phyloP scores from a whole-genome alignment of 2,888 invertebrate species.

The Phytoseiulus persimilis region DNA sequence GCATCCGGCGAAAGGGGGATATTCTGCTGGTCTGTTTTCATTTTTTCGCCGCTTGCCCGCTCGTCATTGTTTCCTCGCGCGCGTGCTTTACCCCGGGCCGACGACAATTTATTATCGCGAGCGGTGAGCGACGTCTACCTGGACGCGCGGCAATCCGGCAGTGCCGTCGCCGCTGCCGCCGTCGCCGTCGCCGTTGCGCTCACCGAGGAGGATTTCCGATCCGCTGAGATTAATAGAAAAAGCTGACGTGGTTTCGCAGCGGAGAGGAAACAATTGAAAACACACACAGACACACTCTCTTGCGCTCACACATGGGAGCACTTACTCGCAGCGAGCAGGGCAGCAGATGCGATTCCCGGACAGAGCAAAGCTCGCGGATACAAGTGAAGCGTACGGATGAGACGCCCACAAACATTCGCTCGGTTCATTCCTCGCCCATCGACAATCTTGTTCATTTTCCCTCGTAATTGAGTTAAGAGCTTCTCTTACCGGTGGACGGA shows the following conservation, averaged over 20 bases:
- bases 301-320: not conserved
- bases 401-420: not conserved
- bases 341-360: not conserved
- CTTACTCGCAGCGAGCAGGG: not conserved
- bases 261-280: not conserved
- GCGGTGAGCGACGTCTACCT: not conserved
- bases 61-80: not conserved
- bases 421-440: not conserved
- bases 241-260: not conserved
- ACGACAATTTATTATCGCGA: not conserved
- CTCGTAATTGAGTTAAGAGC: not conserved
- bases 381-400: constrained; percentile 5
- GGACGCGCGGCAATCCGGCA: not conserved
- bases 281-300: not conserved
- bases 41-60: not conserved
- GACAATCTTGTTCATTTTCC: not conserved
- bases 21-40: not conserved
- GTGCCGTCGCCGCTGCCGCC: no score
- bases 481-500: not conserved
- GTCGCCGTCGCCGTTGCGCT: no score
- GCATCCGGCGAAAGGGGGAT: not conserved
- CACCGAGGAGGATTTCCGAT: not conserved
- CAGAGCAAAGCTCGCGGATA: not conserved
- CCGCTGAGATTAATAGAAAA: not conserved
- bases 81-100: not conserved